Base-by-base conservation (phyloP, 2,797 vertebrate genomes). In the Orestias chungarensis region DNA sequence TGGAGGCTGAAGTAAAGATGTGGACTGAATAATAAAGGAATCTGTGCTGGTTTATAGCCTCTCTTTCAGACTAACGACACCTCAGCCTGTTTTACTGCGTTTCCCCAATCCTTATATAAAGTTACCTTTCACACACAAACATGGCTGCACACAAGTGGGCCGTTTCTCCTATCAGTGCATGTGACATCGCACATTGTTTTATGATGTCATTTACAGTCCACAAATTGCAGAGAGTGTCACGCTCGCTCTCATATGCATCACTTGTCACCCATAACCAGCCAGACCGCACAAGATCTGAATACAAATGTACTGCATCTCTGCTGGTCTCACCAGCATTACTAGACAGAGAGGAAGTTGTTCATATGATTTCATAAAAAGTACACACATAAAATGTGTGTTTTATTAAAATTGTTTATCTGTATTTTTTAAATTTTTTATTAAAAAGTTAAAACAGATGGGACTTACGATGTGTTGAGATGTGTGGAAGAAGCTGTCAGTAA, bases 381-480 rank as follows among this genome's bases (percentile, higher is more conserved):
- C 43, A 70, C 65, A 75, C 84, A 59, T 52, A 74, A 65, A 66
- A 47, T 46, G 68, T 29, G 33, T 17, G n/a, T 49, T 71, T 59
- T 38, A 44, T 6, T 38, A 67, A n/a, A n/a, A n/a, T n/a, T n/a
- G n/a, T n/a, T n/a, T n/a, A n/a, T n/a, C n/a, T n/a, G n/a, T n/a
- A n/a, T n/a, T n/a, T n/a, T n/a, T n/a, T n/a, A n/a, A n/a, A n/a
- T n/a, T n/a, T n/a, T n/a, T n/a, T n/a, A n/a, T n/a, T n/a, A n/a
- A n/a, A 67, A 57, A 66, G 69, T 76, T 20, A 47, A 44, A 76
- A 43, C 70, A 70, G 23, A 27, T 25, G 66, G 43, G 61, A 92
- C 97, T 96, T 92, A 98, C 97, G 82, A 96, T 94, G 70, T 93
- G 92, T 66, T 95, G 92, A 74, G 93, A 93, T 0, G 93, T 93